Percentiles rank a stretch among this genome's conserved stretches.
Evolutionary conservation across 2,113 vertebrate species (phyloP).

Genomic region (Cyprinus carpio): DNA sequence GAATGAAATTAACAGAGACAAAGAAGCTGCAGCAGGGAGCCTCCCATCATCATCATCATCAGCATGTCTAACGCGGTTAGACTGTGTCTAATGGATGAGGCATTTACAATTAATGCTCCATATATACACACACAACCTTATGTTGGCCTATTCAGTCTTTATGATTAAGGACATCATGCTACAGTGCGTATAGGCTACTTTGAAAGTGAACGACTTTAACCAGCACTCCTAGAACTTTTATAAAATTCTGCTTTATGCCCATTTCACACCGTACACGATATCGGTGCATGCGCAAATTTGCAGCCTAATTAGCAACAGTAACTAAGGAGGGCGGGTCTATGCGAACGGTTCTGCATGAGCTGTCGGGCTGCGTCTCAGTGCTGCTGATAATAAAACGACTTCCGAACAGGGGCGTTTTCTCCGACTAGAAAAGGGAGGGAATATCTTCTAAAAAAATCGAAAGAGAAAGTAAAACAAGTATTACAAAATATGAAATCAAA

Average conservation of each 20-base stretch:
- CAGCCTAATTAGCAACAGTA: not conserved
- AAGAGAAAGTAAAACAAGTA: not conserved
- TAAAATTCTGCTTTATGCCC: not conserved
- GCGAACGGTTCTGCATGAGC: not conserved
- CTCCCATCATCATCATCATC: conserved; percentile 26
- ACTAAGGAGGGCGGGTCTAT: no score
- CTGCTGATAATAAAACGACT: no score
- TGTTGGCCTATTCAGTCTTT: not conserved
- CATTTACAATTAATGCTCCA: not conserved
- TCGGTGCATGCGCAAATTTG: not conserved
- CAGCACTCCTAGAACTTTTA: not conserved
- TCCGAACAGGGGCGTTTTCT: not conserved
- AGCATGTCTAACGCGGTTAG: conserved; percentile 33
- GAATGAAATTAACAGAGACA: conserved; percentile 32
- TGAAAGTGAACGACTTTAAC: no score
- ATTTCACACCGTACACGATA: not conserved
- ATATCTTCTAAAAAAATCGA: no score
- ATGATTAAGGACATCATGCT: not conserved
- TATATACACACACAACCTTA: not conserved
- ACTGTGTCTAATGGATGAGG: not conserved
- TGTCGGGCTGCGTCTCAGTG: not conserved
- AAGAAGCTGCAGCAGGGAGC: conserved; percentile 43
- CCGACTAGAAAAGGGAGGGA: not conserved
- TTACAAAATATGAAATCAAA: not conserved
- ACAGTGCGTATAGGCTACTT: not conserved